Evolutionary conservation across 2,113 vertebrate genomes (phyloP), one percentile per base, ranked within the genome.

Genomic region (Nesogale talazaci): DNA sequence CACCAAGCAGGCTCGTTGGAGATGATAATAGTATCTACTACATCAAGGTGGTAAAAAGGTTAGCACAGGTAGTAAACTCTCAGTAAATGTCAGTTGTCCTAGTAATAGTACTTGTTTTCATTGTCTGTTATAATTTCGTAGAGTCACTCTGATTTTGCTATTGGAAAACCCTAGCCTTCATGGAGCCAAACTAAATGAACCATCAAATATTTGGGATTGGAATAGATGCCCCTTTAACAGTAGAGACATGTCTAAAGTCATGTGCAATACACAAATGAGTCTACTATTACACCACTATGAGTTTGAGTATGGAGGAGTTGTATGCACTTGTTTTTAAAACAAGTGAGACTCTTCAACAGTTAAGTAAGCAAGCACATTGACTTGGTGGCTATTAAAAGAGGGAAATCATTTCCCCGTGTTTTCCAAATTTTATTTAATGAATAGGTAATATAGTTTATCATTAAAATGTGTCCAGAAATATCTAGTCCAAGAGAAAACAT

Each of bases 181-280:
- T 94, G 38, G 31, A 76, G 75, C 57, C 90, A 92, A 69, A 86
- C n/a, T 81, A 38, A 86, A 46, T 77, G 86, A 89, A 86, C 88
- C 63, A 65, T 92, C 46, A 88, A 38, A n/a, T 16, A 85, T 81
- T 89, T 85, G 65, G 17, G 46, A 19, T 38, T 91, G 19, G 20
- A 5, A 11, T 84, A 76, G 74, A 31, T 70, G 12, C 38, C 80
- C 61, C 46, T 89, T 92, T 88, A 27, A 91, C 40, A 76, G 31
- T 84, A 91, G 67, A 91, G 57, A 27, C 23, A 67, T 80, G 14
- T 59, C 42, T 46, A 46, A 46, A 10, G 42, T 46, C 42, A 46
- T 46, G 42, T 46, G 42, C 42, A 46, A 46, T 46, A 46, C 42
- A 46, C 10, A 46, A 46, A 46, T 46, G 10, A 46, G 42, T 46